Conservation (phyloP, 2,888 invertebrate genomes). For the Syrphus vitripennis region DNA sequence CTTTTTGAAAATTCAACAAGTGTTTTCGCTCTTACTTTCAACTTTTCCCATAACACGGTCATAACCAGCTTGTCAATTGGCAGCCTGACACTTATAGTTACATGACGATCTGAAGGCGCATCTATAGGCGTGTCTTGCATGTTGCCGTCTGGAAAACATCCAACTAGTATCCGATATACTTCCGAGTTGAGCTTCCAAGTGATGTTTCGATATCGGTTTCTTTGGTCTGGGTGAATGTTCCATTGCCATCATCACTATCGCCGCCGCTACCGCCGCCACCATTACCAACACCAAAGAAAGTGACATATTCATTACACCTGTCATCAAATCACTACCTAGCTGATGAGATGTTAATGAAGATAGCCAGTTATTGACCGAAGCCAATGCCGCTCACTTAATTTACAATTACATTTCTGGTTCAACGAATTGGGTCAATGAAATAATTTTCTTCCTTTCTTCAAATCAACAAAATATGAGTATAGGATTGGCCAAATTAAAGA, state of each 20-base stretch:
- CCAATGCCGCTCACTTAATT: neutral
- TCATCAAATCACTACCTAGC: neutral
- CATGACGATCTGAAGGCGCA: slow-evolving; percentile 14
- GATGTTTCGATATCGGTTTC: slow-evolving; percentile 39
- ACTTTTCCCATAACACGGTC: slow-evolving; percentile 13
- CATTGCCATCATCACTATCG: neutral
- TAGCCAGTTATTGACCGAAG: slow-evolving; percentile 2
- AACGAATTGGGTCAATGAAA: slow-evolving; percentile 46
- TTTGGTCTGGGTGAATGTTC: slow-evolving; percentile 7
- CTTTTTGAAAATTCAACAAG: neutral
- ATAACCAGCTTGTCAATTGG: slow-evolving; percentile 44
- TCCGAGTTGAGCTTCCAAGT: slow-evolving; percentile 63
- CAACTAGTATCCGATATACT: slow-evolving; percentile 45
- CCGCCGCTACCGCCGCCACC: neutral
- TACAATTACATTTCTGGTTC: slow-evolving; percentile 23
- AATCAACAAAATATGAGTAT: neutral
- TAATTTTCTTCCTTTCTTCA: neutral
- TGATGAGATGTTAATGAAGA: neutral
- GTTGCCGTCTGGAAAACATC: slow-evolving; percentile 33
- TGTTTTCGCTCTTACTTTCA: slow-evolving; percentile 17
- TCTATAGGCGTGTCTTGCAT: slow-evolving; percentile 48
- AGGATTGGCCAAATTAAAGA: neutral
- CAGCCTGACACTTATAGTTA: slow-evolving; percentile 3
- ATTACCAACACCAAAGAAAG: neutral
- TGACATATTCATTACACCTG: slow-evolving; percentile 33